A percentile compares a stretch with the other conserved stretches of the same genome.
phyloP scores from a whole-genome alignment of 2,888 invertebrate genomes.

The Lycia hirtaria region DNA sequence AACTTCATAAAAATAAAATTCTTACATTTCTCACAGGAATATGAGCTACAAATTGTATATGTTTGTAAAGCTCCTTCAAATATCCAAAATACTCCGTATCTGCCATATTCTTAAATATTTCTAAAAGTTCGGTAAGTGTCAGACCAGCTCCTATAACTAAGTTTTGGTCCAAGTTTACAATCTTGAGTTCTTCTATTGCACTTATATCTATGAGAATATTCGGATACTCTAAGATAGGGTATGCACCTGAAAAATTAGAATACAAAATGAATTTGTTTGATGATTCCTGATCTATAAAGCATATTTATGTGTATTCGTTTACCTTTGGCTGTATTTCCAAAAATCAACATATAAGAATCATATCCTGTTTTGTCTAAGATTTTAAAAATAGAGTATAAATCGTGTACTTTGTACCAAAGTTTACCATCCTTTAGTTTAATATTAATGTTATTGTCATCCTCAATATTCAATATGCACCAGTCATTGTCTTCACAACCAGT shows the following conservation, averaged over 20 bases:
- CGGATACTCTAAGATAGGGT: slow-evolving; percentile 3
- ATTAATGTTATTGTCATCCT: slow-evolving; percentile 52
- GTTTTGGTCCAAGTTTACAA: not conserved
- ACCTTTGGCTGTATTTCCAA: slow-evolving; percentile 90
- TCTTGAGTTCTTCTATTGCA: not conserved
- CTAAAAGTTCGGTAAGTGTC: not conserved
- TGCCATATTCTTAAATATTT: not conserved
- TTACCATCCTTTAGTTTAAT: slow-evolving; percentile 62
- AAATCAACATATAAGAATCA: slow-evolving; percentile 86
- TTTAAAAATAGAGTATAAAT: slow-evolving; percentile 78
- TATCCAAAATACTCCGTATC: not conserved
- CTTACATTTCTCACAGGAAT: not conserved
- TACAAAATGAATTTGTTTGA: not conserved
- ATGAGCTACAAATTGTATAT: not conserved
- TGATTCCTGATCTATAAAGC: not conserved
- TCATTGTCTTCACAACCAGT: slow-evolving; percentile 41
- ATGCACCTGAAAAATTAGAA: not conserved
- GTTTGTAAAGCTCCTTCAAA: not conserved
- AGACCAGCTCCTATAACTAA: not conserved
- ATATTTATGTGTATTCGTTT: slow-evolving; percentile 32
- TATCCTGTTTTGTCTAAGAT: slow-evolving; percentile 72
- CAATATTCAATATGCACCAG: slow-evolving; percentile 54
- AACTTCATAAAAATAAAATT: too few species aligned
- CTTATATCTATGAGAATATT: not conserved
- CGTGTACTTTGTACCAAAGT: slow-evolving; percentile 82